phyloP scores from a whole-genome alignment of 2,797 vertebrate species.

The Pangasius mekongensis region DNA sequence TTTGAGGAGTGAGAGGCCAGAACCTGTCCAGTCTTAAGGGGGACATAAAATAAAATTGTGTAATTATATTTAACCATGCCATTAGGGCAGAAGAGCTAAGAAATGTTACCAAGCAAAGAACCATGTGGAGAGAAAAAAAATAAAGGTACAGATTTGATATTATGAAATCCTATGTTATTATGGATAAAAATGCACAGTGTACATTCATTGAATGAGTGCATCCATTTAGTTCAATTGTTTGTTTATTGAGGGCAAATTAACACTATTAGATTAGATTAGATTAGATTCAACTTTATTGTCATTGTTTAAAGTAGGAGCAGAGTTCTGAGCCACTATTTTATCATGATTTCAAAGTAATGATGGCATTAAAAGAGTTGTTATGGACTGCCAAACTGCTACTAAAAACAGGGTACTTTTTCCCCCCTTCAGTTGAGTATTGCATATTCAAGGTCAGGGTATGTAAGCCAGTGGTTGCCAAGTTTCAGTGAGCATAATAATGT shows the following conservation, averaged over 20 bases:
- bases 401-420: background rate
- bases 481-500: background rate
- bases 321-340: background rate
- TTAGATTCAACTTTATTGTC: no score
- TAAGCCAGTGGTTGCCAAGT: background rate
- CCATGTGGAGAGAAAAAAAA: background rate
- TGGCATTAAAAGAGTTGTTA: background rate
- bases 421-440: background rate
- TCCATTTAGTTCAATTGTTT: background rate
- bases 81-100: background rate
- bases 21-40: background rate
- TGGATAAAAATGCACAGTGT: background rate
- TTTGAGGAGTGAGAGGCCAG: background rate
- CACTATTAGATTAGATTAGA: no score
- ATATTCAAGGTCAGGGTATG: background rate
- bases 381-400: background rate
- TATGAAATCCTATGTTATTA: background rate
- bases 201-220: background rate
- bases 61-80: background rate
- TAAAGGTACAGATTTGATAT: background rate
- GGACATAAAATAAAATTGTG: background rate
- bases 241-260: background rate
- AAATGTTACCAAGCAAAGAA: background rate
- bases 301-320: no score
- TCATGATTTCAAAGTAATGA: background rate